These are phyloP conservation scores for Melipona quadrifasciata DNA, from an alignment of 1,140 invertebrate species.

Conservation along the genomic window DNA sequence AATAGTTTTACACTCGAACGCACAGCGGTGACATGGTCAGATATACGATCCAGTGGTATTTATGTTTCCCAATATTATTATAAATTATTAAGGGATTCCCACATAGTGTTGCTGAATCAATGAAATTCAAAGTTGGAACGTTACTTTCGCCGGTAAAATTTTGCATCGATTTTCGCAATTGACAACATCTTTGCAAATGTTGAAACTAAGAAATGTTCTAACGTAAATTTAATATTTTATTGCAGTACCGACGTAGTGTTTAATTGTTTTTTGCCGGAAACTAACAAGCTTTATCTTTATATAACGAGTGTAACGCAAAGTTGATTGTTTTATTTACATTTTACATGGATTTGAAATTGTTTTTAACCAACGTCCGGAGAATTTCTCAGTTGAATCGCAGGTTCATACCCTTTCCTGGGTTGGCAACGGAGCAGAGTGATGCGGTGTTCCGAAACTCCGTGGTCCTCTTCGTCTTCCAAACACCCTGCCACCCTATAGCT, in stretches of 20 bases:
- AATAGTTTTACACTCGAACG: too few relatives aligned
- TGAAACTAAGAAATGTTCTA: too few relatives aligned
- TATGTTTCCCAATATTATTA: neutral
- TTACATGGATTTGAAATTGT: neutral
- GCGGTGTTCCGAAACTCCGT: constrained; percentile 75
- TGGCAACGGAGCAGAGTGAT: constrained; percentile 67
- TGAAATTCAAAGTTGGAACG: neutral
- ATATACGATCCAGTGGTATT: too few relatives aligned
- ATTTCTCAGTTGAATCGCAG: neutral
- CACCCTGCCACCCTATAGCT: constrained; percentile 68
- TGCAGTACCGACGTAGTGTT: too few relatives aligned
- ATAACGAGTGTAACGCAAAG: neutral
- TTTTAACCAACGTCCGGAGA: neutral
- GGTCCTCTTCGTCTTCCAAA: constrained; percentile 76
- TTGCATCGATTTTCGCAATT: too few relatives aligned
- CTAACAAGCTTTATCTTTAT: neutral
- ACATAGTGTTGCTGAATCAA: neutral
- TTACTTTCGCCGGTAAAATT: too few relatives aligned
- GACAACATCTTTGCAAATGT: too few relatives aligned
- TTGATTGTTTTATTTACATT: neutral
- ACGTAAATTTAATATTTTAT: too few relatives aligned
- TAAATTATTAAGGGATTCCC: neutral
- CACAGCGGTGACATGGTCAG: too few relatives aligned
- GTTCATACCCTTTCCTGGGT: constrained; percentile 66
- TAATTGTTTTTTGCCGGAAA: neutral